phyloP scores from a whole-genome alignment of 2,113 vertebrate species.

The Eupsittula cactorum region DNA sequence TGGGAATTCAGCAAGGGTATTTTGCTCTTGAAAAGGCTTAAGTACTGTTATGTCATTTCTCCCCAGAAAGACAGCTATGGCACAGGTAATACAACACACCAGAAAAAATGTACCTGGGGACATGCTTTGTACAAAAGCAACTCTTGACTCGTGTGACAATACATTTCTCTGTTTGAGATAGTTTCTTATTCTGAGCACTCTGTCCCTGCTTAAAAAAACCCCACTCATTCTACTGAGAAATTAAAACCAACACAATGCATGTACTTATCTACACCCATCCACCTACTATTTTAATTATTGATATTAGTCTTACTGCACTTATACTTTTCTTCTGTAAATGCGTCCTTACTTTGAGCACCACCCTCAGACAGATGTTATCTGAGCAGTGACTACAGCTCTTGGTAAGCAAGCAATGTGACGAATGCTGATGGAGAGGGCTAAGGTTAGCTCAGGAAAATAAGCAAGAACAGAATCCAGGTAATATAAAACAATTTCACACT shows the following conservation, averaged over 20 bases:
- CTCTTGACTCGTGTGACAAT: neutral
- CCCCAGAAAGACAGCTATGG: neutral
- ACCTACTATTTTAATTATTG: neutral
- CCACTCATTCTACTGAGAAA: neutral
- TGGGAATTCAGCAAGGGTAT: neutral
- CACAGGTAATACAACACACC: neutral
- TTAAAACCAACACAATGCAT: neutral
- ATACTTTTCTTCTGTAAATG: neutral
- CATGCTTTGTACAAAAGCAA: neutral
- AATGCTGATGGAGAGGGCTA: neutral
- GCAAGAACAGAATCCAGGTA: neutral
- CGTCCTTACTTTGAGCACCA: neutral
- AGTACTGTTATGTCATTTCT: neutral
- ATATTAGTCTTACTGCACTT: neutral
- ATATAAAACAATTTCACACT: neutral
- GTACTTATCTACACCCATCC: neutral
- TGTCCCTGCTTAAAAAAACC: fast-evolving
- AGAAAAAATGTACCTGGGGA: neutral
- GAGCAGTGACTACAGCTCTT: neutral
- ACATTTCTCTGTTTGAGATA: neutral
- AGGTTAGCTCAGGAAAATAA: neutral
- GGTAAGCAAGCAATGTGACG: neutral
- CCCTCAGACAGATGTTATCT: neutral
- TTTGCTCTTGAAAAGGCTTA: slow-evolving; percentile 1
- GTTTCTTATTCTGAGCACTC: neutral